A percentile compares a stretch with the other conserved stretches of the same genome.
phyloP scores from a whole-genome alignment of 2,797 vertebrate genomes.

The Carduelis carduelis region DNA sequence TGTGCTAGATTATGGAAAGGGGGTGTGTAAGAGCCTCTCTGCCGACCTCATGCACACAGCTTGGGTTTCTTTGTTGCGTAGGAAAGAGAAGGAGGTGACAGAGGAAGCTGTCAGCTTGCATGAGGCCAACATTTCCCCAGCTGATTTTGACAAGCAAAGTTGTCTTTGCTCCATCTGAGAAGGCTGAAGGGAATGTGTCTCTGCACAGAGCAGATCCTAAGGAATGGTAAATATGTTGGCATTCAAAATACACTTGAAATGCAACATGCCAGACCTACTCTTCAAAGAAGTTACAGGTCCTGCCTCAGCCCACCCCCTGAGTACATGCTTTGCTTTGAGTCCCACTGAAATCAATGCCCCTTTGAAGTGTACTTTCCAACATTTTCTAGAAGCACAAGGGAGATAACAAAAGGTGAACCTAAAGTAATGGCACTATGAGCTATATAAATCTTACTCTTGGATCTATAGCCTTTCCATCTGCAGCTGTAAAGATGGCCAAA shows the following conservation, averaged over 20 bases:
- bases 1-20: not conserved
- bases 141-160: not conserved
- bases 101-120: not conserved
- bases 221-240: not conserved
- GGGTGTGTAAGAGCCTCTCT: not conserved
- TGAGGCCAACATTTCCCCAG: accelerated
- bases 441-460: not conserved
- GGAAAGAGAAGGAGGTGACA: not conserved
- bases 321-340: not conserved
- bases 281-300: not conserved
- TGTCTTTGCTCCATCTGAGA: not conserved
- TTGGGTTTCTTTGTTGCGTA: not conserved
- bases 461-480: not conserved
- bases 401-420: not conserved
- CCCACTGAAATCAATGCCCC: not conserved
- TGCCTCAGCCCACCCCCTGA: not conserved
- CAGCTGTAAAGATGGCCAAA: not conserved
- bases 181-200: not conserved
- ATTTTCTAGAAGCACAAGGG: not conserved
- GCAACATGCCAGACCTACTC: not conserved
- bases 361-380: not conserved
- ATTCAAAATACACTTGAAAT: not conserved
- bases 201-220: not conserved
- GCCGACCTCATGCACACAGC: not conserved
- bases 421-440: not conserved